Base-by-base conservation (phyloP, 1,140 invertebrate genomes). In the Lanistes nyassanus region DNA sequence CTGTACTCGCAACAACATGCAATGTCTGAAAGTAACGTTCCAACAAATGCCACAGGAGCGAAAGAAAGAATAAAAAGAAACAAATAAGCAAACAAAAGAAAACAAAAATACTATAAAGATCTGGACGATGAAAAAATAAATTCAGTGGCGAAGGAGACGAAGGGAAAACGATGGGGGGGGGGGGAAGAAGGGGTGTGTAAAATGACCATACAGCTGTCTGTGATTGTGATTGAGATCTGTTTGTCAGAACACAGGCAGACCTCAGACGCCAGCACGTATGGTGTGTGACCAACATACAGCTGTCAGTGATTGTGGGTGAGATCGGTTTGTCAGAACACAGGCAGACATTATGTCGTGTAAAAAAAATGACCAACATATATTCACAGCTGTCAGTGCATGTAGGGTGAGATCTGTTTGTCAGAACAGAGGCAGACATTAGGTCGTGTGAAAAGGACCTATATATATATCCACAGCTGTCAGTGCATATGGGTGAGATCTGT, bases 371-470 rank as follows among this genome's bases (percentile, higher is more conserved):
- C n/a, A n/a, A n/a, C n/a, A n/a, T n/a, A 6, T 31, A 66, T 3
- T 31, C n/a, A 42, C 56, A 16, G 23, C 37, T 73, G 34, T 73
- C 34, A 16, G 39, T n/a, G 11, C 60, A 60, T 4, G 47, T 9
- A 11, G 0, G 85, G 79, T 1, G 85, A 81, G 5, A 89, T 80
- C 60, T 84, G 73, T 36, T 87, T 82, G 51, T 92, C 92, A 9
- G 93, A 91, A 84, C 95, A 96, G n/a, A 94, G 89, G 87, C 95
- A 97, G 75, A 95, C 90, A 87, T 96, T 96, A 2, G 95, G 95
- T 80, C 93, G 93, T 47, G 96, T 92, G n/a, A n/a, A n/a, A n/a
- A n/a, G n/a, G n/a, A n/a, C n/a, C n/a, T n/a, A n/a, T n/a, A n/a
- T n/a, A n/a, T 36, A 6, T 31, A 66, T 3, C 29, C n/a, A 42